Evolutionary conservation across 92 coral and sea anemone species (phyloP).

Genomic region (Virgularia gustaviana): DNA sequence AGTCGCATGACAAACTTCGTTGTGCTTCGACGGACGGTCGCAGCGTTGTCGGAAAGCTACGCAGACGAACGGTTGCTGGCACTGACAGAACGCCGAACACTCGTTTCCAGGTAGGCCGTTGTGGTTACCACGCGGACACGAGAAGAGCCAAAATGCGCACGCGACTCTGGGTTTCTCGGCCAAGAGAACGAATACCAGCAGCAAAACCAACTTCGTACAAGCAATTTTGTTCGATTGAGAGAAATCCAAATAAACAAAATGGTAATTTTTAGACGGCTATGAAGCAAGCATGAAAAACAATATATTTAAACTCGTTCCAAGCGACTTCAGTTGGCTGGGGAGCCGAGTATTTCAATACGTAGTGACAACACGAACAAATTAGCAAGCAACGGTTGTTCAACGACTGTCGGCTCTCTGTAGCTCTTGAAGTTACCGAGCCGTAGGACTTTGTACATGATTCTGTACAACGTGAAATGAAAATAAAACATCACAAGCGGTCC

Average conservation of each 20-base stretch:
- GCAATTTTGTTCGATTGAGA: neutral
- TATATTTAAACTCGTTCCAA: no score
- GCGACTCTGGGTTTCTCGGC: neutral
- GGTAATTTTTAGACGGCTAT: no score
- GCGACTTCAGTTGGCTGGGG: no score
- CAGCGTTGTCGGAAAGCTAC: conserved; percentile 88
- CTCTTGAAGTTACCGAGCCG: no score
- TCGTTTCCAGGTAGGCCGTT: conserved; percentile 72
- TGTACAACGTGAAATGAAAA: no score
- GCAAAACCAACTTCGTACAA: neutral
- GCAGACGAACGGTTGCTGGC: conserved; percentile 75
- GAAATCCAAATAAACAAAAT: neutral
- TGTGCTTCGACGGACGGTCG: conserved; percentile 61
- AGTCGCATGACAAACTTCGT: conserved; percentile 77
- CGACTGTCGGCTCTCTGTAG: no score
- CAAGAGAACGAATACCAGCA: neutral
- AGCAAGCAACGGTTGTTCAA: no score
- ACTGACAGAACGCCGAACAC: conserved; percentile 90
- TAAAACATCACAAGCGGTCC: no score
- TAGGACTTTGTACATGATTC: no score
- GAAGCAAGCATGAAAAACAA: no score
- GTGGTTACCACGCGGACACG: conserved; percentile 92
- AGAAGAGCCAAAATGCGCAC: conserved; percentile 71
- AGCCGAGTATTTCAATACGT: no score
- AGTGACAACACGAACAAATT: no score